Conservation (phyloP, 2,888 invertebrate species). For the Erebia epiphron region DNA sequence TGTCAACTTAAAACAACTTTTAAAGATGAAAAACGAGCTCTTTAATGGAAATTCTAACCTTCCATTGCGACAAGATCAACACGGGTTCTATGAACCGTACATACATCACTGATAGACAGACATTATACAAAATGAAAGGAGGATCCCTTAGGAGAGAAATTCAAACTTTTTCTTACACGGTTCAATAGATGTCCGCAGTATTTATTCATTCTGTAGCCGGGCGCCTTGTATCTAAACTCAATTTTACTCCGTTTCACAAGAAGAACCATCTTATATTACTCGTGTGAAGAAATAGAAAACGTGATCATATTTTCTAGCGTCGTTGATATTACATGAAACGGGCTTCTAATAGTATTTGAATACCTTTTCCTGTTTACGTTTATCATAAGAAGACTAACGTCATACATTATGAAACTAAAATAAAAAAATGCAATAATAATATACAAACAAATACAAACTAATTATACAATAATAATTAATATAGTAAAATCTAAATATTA, state of each 20-base stretch:
- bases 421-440: no score
- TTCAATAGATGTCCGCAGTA: slow-evolving; percentile 13
- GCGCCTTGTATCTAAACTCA: slow-evolving; percentile 4
- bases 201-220: not conserved
- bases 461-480: no score
- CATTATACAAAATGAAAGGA: not conserved
- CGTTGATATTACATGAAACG: not conserved
- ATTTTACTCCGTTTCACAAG: slow-evolving; percentile 1
- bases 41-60: not conserved
- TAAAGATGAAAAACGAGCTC: not conserved
- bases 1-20: no score
- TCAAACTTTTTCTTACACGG: slow-evolving; percentile 13
- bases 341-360: not conserved
- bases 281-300: slow-evolving; percentile 1
- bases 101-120: not conserved
- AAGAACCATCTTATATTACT: slow-evolving; percentile 3
- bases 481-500: no score
- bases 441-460: no score
- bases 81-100: not conserved
- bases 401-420: no score
- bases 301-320: slow-evolving; percentile 15
- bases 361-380: no score
- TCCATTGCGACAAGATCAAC: not conserved
- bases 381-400: no score
- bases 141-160: not conserved